These are phyloP conservation scores for Oncorhynchus nerka DNA, from an alignment of 2,113 vertebrate species.

Conservation along the genomic window DNA sequence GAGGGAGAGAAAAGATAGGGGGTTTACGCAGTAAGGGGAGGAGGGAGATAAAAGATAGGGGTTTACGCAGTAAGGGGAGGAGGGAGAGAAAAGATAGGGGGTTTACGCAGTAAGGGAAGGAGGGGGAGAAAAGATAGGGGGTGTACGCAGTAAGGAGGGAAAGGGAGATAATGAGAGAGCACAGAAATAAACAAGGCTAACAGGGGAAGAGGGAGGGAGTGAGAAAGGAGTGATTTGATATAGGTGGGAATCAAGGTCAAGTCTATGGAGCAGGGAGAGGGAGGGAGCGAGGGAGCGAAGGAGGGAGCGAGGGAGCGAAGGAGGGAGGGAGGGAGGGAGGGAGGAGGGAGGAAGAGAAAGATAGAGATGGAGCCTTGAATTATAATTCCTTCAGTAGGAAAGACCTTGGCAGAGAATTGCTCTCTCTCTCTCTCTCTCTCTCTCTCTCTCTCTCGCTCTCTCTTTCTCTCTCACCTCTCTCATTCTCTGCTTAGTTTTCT, in stretches of 20 bases:
- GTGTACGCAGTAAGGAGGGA: background rate
- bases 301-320: conserved; percentile 23
- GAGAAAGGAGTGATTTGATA: conserved; percentile 49
- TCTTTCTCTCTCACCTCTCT: background rate
- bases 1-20: no score
- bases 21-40: no score
- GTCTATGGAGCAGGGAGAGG: conserved; percentile 45
- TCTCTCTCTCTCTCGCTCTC: no score
- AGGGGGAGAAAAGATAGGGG: background rate
- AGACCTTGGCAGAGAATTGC: conserved; percentile 66
- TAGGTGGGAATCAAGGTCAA: conserved; percentile 70
- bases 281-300: conserved; percentile 5
- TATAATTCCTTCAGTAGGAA: conserved; percentile 69
- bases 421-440: background rate
- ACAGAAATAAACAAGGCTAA: background rate
- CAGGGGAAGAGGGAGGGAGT: conserved; percentile 22
- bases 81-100: background rate
- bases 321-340: background rate
- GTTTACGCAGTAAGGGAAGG: background rate
- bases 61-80: background rate
- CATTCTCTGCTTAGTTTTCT: conserved; percentile 55
- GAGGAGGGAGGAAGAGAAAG: background rate
- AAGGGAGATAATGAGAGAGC: background rate
- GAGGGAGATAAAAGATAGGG: no score
- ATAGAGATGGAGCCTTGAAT: conserved; percentile 53